Conservation (phyloP, 2,113 vertebrate genomes). For the Dicerorhinus sumatrensis region DNA sequence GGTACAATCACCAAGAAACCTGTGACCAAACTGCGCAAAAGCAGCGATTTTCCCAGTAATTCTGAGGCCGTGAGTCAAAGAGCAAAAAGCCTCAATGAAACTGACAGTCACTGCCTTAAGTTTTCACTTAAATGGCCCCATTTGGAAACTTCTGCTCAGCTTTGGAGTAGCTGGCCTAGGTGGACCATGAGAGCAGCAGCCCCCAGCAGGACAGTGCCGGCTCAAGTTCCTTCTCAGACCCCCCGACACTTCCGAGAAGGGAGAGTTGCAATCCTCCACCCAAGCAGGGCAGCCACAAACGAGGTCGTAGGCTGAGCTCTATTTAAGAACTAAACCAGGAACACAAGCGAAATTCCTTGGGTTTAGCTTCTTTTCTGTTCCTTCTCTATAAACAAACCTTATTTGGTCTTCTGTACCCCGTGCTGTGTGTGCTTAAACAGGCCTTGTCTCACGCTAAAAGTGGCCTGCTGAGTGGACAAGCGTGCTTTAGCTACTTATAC, state of each 20-base stretch:
- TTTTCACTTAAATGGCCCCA: not conserved
- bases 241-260: not conserved
- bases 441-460: not conserved
- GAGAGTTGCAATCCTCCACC: not conserved
- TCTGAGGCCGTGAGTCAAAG: not conserved
- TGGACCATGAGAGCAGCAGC: not conserved
- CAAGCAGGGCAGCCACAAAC: not conserved
- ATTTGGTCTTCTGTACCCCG: not conserved
- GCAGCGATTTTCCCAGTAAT: not conserved
- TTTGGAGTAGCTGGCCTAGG: not conserved
- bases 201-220: not conserved
- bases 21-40: not conserved
- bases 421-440: fast-evolving
- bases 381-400: too few species aligned
- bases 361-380: not conserved
- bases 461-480: not conserved
- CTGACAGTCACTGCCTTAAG: not conserved
- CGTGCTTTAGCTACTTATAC: too few species aligned
- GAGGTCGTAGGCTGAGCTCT: not conserved
- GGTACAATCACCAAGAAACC: not conserved
- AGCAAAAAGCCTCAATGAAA: not conserved
- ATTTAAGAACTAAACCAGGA: not conserved
- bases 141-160: not conserved
- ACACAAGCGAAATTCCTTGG: not conserved
- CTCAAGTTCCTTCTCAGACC: not conserved